Base-by-base conservation (phyloP, 2,888 invertebrate species). In the Sicus ferrugineus region DNA sequence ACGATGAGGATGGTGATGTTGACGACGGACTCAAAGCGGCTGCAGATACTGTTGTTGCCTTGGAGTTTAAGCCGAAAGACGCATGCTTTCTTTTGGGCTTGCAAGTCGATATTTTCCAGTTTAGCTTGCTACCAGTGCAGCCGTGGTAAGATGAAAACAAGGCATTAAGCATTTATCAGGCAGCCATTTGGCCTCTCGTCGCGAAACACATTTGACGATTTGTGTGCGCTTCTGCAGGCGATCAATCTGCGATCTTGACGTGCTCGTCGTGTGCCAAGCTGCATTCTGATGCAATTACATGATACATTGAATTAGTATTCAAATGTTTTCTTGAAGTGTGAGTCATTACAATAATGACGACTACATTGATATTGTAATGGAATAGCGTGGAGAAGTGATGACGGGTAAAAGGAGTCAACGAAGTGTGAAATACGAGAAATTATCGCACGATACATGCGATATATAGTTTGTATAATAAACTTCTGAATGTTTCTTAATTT, bases 181-280 rank as follows among this genome's bases (percentile, higher is more conserved):
- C n/a, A 23, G 42, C 38, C 16, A 16, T 42, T 5, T 26, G 14
- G 21, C 23, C 16, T 19, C n/a, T 42, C 5, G 38, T 21, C n/a
- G n/a, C n/a, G n/a, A n/a, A n/a, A n/a, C n/a, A n/a, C n/a, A n/a
- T n/a, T 14, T 21, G 62, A 7, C n/a, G 38, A 3, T 59, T 21
- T 42, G 62, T 28, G n/a, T 30, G 28, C 26, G 56, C 16, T 56
- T 28, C 23, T 19, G 52, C 64, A 50, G 21, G 2, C 14, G 42
- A 23, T 46, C 50, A 30, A n/a, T 56, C 56, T 42, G 7, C n/a
- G 63, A 54, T 61, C 28, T 65, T 54, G 46, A 61, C 63, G 64
- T 63, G 50, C 28, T 38, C 67, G 69, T 38, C 71, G 67, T 69
- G 69, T 69, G 71, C 64, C 67, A 71, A 71, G 67, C 67, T 30